These are phyloP conservation scores for Albula glossodonta DNA, from an alignment of 2,113 vertebrate species.

Conservation along the genomic window DNA sequence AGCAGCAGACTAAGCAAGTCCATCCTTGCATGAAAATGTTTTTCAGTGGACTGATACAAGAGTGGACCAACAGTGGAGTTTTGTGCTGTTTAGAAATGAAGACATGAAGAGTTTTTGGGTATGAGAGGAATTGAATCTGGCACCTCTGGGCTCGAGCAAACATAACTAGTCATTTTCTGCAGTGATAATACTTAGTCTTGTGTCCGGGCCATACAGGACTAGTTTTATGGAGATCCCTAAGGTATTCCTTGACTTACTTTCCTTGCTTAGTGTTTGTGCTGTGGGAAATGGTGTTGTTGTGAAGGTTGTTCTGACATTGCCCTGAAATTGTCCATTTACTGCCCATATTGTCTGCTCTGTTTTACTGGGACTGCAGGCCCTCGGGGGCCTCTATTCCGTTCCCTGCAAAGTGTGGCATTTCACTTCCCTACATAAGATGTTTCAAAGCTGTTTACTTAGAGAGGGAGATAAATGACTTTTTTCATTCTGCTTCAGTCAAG, in stretches of 20 bases:
- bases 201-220: neutral
- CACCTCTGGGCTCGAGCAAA: too few species aligned
- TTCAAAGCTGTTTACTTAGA: neutral
- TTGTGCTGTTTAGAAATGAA: too few species aligned
- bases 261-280: neutral
- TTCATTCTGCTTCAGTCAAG: neutral
- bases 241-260: neutral
- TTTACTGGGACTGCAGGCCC: neutral
- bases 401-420: neutral
- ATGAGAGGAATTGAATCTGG: too few species aligned
- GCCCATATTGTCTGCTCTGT: neutral
- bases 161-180: neutral
- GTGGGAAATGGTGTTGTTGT: neutral
- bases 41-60: too few species aligned
- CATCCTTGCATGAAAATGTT: too few species aligned
- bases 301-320: neutral
- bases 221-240: neutral
- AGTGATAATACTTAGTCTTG: neutral
- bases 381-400: neutral
- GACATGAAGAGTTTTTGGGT: too few species aligned
- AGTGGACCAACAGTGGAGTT: too few species aligned
- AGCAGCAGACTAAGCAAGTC: too few species aligned
- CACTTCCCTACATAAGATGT: neutral
- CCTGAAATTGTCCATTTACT: neutral
- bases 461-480: neutral